Evolutionary conservation across 2,797 vertebrate genomes (phyloP), one percentile per base, ranked within the genome.

Genomic region (Silurus aristotelis): DNA sequence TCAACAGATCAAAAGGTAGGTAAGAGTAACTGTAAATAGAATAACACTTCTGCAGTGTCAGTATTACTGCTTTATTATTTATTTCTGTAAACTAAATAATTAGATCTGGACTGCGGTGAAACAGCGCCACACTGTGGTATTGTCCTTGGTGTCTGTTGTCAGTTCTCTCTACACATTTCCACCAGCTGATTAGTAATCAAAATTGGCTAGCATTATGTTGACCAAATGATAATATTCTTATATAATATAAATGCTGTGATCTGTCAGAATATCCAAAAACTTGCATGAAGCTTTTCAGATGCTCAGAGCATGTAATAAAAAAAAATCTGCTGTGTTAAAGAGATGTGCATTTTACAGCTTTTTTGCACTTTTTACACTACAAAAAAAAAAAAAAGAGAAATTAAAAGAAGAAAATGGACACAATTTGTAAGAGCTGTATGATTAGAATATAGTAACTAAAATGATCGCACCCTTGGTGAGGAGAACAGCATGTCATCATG

Each of bases 61-160:
- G 38, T 25, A n/a, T 15, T 61, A 61, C 22, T 31, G 17, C 14
- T 25, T 38, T 22, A 2, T 48, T 43, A 80, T 7, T 25, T 14
- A 22, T 66, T 48, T 80, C 7, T 25, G 56, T 83, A 22, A 73
- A 46, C 15, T 25, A 80, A 52, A 25, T 22, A 46, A 79, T 17
- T 1, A 22, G 22, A 58, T 6, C 27, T 19, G 14, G 25, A 60
- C 52, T 55, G 2, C 17, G 48, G 19, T n/a, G 73, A 48, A 71
- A 83, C 31, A 78, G 66, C 66, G 6, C 64, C 81, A 25, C 80
- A 5, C 20, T 78, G 66, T 83, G 80, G 71, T 9, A 43, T 82
- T 76, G 17, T 38, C 43, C 48, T 85, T 14, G 66, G 17, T 66
- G 70, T 67, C 61, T 80, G 9, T 64, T 12, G 7, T 43, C 78